A percentile compares a stretch with the other conserved stretches of the same genome.
These are phyloP conservation scores for Macropodus opercularis DNA, from an alignment of 2,797 vertebrate genomes.

Conservation along the genomic window DNA sequence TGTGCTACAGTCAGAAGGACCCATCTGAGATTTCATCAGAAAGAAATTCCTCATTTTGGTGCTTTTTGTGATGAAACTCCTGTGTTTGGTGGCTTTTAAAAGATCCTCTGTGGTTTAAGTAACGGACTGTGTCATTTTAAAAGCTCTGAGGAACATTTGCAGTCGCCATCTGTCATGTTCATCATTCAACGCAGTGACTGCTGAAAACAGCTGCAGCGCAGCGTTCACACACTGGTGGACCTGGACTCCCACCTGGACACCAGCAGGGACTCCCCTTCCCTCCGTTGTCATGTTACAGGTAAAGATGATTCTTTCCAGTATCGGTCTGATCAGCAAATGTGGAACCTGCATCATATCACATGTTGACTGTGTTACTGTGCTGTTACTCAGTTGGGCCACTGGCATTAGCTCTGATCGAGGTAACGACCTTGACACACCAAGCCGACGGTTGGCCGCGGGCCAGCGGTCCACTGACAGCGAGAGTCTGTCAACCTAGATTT, in stretches of 20 bases:
- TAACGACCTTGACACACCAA: too few relatives aligned
- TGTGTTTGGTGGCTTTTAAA: not conserved
- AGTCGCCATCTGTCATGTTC: constrained; percentile 26
- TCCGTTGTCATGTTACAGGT: not conserved
- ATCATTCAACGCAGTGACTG: constrained; percentile 22
- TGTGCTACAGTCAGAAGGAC: not conserved
- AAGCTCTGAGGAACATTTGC: constrained; percentile 5
- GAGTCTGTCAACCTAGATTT: too few relatives aligned
- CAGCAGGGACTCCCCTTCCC: not conserved
- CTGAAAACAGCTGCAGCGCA: constrained; percentile 20
- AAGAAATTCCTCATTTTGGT: not conserved
- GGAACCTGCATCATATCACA: not conserved
- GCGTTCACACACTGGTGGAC: constrained; percentile 13
- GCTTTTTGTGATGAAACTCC: too few relatives aligned
- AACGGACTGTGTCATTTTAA: too few relatives aligned
- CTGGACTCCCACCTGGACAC: constrained; percentile 16
- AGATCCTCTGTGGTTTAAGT: not conserved
- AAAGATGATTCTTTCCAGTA: not conserved
- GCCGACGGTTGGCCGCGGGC: too few relatives aligned
- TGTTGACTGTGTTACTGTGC: not conserved
- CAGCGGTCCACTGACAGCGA: too few relatives aligned
- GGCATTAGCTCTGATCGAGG: too few relatives aligned
- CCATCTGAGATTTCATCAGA: not conserved
- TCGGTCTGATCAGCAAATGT: not conserved
- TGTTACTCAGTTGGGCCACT: too few relatives aligned